Evolutionary conservation across 1,140 invertebrate species (phyloP), one percentile per base, ranked within the genome.

Genomic region (Drosophila pallidifrons): DNA sequence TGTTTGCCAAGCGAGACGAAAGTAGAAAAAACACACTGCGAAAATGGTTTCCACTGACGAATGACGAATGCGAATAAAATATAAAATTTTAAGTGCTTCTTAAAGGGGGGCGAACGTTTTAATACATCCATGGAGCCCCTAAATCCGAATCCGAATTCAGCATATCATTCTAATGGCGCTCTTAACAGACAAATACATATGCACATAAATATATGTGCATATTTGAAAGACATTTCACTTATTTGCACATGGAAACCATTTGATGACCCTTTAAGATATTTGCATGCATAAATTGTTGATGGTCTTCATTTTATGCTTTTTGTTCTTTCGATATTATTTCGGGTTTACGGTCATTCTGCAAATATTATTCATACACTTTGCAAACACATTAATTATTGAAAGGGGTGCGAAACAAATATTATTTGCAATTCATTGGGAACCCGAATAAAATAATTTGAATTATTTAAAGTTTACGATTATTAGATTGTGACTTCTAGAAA

Each of bases 1-100:
- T 88, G 83, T 88, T 88, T 88, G 80, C 74, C 69, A 61, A 71
- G 46, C 20, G 47, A 51, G 30, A 45, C 35, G 55, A 45, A 67
- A 65, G 69, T 28, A 16, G 43, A 55, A 49, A 51, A 47, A 67
- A 47, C 71, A 65, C 75, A 74, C 65, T 49, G 59, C 5, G 35
- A 73, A 25, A 87, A 87, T 66, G 75, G 51, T 16, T 65, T 73
- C 76, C 67, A 54, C 76, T 70, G 59, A 41, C 46, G 57, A 68
- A 72, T 66, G 58, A 54, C 58, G 20, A 25, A 35, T n/a, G 8
- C 11, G 5, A 41, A 55, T 69, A 49, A 60, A 43, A 60, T 65
- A 49, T 66, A 66, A 58, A 75, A 70, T 77, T 80, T 72, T 51
- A 75, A 82, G 66, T 57, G 66, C 76, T 67, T 59, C 77, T 82